Evolutionary conservation across 2,113 vertebrate genomes (phyloP).

Genomic region (Bagarius yarrelli): DNA sequence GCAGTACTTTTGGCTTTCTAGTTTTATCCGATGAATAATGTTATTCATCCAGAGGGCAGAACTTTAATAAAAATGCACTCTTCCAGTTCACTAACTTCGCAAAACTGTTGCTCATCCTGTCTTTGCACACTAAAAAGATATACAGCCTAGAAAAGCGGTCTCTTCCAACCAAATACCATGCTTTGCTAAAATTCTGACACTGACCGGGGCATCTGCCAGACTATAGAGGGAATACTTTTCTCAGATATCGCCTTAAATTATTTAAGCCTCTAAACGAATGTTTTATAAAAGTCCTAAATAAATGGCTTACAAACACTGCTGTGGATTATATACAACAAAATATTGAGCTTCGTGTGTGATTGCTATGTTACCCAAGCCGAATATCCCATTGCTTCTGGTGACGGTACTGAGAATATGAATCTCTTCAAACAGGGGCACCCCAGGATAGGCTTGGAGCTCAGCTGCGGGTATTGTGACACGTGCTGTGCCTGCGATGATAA

Average conservation of each 20-base stretch:
- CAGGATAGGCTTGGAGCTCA: constrained; percentile 77
- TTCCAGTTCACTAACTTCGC: too few species aligned
- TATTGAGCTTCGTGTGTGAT: background rate
- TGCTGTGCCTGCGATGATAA: constrained; percentile 85
- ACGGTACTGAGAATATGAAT: constrained; percentile 82
- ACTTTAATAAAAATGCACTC: too few species aligned
- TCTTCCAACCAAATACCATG: too few species aligned
- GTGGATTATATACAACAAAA: background rate
- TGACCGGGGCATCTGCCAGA: too few species aligned
- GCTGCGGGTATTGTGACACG: constrained; percentile 80
- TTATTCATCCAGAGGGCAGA: background rate
- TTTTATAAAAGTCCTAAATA: background rate
- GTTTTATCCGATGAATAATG: background rate
- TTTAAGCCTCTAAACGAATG: background rate
- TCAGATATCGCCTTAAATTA: background rate
- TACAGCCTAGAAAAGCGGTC: too few species aligned
- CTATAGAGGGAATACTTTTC: background rate
- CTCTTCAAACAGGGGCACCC: constrained; percentile 86
- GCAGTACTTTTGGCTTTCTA: background rate
- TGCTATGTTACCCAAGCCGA: constrained; percentile 63
- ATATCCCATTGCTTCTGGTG: constrained; percentile 73
- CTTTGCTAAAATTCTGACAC: too few species aligned
- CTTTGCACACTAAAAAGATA: too few species aligned
- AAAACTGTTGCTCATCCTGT: too few species aligned
- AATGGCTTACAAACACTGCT: background rate